Conservation (phyloP, 2,113 vertebrate species). For the Mohoua ochrocephala region DNA sequence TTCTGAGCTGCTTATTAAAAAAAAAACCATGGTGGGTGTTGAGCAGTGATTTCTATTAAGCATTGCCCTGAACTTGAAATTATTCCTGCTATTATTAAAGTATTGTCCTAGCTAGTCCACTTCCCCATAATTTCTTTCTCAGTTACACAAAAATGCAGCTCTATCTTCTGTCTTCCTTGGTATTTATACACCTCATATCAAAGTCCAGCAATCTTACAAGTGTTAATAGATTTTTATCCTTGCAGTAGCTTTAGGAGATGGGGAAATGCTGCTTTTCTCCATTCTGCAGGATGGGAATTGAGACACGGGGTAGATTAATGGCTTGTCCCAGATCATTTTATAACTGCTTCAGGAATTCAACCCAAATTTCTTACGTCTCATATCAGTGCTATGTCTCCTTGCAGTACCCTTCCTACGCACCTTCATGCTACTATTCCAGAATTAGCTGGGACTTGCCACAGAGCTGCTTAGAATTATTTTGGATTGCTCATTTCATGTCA, state of each 20-base stretch:
- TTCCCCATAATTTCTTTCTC: conserved; percentile 33
- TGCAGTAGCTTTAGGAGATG: background rate
- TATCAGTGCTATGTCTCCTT: background rate
- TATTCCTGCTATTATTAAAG: conserved; percentile 45
- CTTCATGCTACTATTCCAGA: conserved; percentile 43
- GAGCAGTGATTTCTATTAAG: conserved; percentile 54
- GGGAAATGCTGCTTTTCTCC: background rate
- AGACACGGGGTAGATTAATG: background rate
- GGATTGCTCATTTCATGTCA: conserved; percentile 45
- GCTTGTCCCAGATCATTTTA: conserved; percentile 7
- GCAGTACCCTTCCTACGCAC: conserved; percentile 56
- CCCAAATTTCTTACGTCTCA: conserved; percentile 22
- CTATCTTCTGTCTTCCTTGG: background rate
- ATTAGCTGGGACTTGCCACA: conserved; percentile 52
- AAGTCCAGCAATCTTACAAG: conserved; percentile 4
- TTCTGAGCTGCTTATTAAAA: conserved; percentile 56
- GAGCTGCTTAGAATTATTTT: conserved; percentile 27
- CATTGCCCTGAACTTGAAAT: conserved; percentile 34
- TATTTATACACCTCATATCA: conserved; percentile 1
- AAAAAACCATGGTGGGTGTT: background rate
- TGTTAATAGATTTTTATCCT: conserved; percentile 28
- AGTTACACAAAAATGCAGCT: conserved; percentile 11
- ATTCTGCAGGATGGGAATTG: background rate
- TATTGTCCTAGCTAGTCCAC: conserved; percentile 22
- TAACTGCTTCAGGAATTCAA: conserved; percentile 23